Evolutionary conservation across 2,797 vertebrate species (phyloP).

Genomic region (Pipistrellus pygmaeus): DNA sequence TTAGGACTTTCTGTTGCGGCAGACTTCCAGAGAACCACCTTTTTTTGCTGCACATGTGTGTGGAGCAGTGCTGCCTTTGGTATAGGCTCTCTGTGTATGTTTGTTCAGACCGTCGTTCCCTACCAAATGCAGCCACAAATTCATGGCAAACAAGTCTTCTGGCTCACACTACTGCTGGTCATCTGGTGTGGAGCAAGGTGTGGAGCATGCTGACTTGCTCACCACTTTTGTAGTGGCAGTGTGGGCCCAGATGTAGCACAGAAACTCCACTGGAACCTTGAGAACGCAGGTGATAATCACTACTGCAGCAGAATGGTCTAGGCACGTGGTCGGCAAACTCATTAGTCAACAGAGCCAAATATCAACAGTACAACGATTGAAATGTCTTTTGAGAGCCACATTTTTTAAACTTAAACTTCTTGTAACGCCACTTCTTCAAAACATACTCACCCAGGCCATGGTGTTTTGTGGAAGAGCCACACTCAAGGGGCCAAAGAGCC

Average conservation of each 20-base stretch:
- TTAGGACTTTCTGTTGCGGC: background rate
- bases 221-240: constrained; percentile 90
- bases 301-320: constrained; percentile 93
- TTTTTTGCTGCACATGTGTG: constrained; percentile 90
- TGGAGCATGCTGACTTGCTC: constrained; percentile 93
- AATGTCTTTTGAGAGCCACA: too few relatives aligned
- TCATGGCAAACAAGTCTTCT: constrained; percentile 90
- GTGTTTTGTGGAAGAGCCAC: too few relatives aligned
- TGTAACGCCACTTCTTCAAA: too few relatives aligned
- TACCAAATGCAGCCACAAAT: constrained; percentile 93
- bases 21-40: constrained; percentile 89
- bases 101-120: constrained; percentile 92
- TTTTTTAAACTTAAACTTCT: too few relatives aligned
- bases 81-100: constrained; percentile 92
- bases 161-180: constrained; percentile 87
- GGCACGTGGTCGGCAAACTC: constrained; percentile 86
- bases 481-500: too few relatives aligned
- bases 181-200: constrained; percentile 90
- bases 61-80: constrained; percentile 92
- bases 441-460: too few relatives aligned
- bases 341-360: too few relatives aligned
- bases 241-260: constrained; percentile 88
- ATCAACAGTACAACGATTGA: too few relatives aligned
- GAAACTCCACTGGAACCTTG: constrained; percentile 93
- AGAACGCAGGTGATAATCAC: constrained; percentile 93